Evolutionary conservation across 2,113 vertebrate genomes (phyloP), one percentile per base, ranked within the genome.

Genomic region (Poeciliopsis turrubarensis): DNA sequence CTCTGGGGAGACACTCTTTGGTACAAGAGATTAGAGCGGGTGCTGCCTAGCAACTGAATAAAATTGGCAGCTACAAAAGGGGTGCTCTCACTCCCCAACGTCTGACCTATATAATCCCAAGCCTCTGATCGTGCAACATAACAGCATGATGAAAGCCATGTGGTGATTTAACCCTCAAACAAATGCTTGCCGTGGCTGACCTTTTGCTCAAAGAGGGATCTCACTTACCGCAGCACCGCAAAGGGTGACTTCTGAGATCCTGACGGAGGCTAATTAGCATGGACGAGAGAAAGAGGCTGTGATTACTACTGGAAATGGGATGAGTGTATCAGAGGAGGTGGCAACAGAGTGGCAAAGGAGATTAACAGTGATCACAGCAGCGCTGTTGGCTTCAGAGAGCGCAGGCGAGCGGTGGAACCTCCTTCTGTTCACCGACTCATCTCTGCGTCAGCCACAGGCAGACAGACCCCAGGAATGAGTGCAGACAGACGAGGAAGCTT

Each of bases 31-130:
- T 92, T 93, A 93, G 93, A 94, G 91, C 79, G 80, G 79, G 74
- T 84, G 93, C 93, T 95, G 94, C 94, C 92, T 94, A 94, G 94
- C 94, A 95, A 95, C 94, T 83, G 87, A 93, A 93, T 93, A 90
- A 94, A 94, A 94, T 94, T 93, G 94, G 92, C 89, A 93, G 91
- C 87, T 91, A 92, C 87, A 92, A 93, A 92, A 91, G 89, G 82
- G 90, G 86, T 76, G 81, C 86, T 89, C 91, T 93, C 90, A 71
- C 85, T 92, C 91, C 90, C 90, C 89, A 92, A 91, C 81, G 82
- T 88, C 93, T 94, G 94, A 94, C 94, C 94, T 94, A 94, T 91
- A 95, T 95, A 94, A 93, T 92, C 89, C 87, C 89, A 72, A 86
- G 80, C 81, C 88, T 94, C 87, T 94, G 93, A 95, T 95, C 92